These are phyloP conservation scores for Anolis sagrei DNA, from an alignment of 2,113 vertebrate genomes.

Conservation along the genomic window DNA sequence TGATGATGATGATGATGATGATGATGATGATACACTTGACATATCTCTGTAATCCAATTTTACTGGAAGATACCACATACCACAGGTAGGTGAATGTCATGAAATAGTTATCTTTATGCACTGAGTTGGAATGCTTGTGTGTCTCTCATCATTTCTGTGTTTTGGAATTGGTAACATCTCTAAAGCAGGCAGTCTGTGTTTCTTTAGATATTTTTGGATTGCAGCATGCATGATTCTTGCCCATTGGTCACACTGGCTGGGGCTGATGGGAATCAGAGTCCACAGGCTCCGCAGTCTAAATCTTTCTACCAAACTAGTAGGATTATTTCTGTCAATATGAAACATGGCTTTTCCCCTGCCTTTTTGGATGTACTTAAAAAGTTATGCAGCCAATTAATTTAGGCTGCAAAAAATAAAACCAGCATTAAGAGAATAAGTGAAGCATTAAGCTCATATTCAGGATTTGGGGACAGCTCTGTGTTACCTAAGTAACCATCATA, in stretches of 20 bases:
- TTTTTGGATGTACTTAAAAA: background rate
- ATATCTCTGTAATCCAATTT: no score
- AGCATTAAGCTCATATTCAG: conserved; percentile 45
- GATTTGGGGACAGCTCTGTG: background rate
- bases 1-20: no score
- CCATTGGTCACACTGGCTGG: background rate
- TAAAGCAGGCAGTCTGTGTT: background rate
- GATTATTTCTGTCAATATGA: background rate
- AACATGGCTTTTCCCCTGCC: background rate
- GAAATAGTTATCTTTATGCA: background rate
- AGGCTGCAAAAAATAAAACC: background rate
- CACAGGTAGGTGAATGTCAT: background rate
- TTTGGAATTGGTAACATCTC: background rate
- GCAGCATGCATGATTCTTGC: background rate
- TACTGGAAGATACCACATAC: no score
- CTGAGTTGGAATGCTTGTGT: background rate
- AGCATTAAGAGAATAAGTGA: background rate
- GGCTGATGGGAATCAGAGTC: background rate
- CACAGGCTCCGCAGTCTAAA: background rate
- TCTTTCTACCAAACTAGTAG: background rate
- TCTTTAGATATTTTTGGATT: background rate
- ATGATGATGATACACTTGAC: no score
- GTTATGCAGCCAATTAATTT: background rate
- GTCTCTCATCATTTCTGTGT: background rate
- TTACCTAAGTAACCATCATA: background rate